Conservation (phyloP, 30 jellyfish, hydroid and myxozoan genomes). For the Aurelia aurita complex sp. Pacific region DNA sequence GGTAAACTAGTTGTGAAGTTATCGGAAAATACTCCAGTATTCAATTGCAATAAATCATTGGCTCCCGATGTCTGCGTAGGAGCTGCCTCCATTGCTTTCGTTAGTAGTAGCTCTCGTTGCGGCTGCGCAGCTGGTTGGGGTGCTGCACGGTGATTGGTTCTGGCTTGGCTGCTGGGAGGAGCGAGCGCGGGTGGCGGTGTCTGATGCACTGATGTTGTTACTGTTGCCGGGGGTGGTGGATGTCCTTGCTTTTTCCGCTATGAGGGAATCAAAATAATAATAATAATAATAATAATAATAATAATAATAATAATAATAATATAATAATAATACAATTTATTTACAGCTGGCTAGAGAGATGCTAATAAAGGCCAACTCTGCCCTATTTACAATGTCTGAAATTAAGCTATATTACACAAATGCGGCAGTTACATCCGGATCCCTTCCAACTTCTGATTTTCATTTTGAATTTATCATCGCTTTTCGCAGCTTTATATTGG, state of each 20-base stretch:
- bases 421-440: no score
- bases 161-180: slow-evolving; percentile 56
- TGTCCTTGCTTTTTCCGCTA: slow-evolving; percentile 16
- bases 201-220: slow-evolving; percentile 17
- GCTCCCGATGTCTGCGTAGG: slow-evolving; percentile 67
- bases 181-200: slow-evolving; percentile 57
- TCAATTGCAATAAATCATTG: slow-evolving; percentile 60
- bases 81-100: slow-evolving; percentile 49
- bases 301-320: no score
- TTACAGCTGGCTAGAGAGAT: no score
- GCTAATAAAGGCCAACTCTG: no score
- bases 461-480: no score
- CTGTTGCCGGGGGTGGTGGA: slow-evolving; percentile 16
- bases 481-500: no score
- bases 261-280: no score
- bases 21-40: slow-evolving; percentile 21
- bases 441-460: no score
- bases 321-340: no score
- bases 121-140: slow-evolving; percentile 29
- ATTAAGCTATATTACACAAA: no score
- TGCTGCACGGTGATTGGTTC: slow-evolving; percentile 23
- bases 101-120: slow-evolving; percentile 29
- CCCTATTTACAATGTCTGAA: no score
- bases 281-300: no score
- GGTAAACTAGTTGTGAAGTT: slow-evolving; percentile 32